Base-by-base conservation (phyloP, 2,113 vertebrate species). In the Phyllopteryx taeniolatus region DNA sequence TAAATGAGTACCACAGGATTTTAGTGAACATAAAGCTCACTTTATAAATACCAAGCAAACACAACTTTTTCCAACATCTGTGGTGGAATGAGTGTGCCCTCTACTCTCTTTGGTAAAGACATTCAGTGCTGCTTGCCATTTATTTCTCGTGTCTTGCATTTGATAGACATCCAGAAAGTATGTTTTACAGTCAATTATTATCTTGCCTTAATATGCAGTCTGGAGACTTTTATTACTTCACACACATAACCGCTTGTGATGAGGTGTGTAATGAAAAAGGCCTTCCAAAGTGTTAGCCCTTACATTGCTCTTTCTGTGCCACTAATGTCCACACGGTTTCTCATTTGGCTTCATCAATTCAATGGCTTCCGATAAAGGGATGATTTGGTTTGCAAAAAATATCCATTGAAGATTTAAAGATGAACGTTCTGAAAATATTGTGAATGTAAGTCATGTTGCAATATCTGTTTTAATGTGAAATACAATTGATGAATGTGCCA, bases 1-100 rank as follows among this genome's bases (percentile, higher is more conserved):
- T 73, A 67, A 67, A 51, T 57, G 56, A 56, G 20, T 73, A 74
- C 77, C 76, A 56, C 60, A 71, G 59, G 65, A 81, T 71, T 76
- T 49, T 65, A 62, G 43, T 60, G 65, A 72, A 75, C 12, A 20
- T 44, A n/a, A 12, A 44, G 42, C 39, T n/a, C 10, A 44, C 39
- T 46, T 65, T 17, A 57, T 51, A 31, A 61, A 76, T 60, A 71
- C 19, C 13, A n/a, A 33, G 43, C 56, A 19, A 53, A 60, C 59
- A 31, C 27, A 15, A 20, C n/a, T 51, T 33, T 61, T 0, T 43
- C 54, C 4, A 59, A 47, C 51, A 53, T 53, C 51, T 3, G 15
- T 35, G 15, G 13, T 60, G 27, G 20, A 27, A 59, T 31, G 27
- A 59, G n/a, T 10, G 11, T 35, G 13, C 5, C 14, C 14, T 4